Evolutionary conservation across 2,888 invertebrate genomes (phyloP).

Genomic region (Oscheius myriophilus): DNA sequence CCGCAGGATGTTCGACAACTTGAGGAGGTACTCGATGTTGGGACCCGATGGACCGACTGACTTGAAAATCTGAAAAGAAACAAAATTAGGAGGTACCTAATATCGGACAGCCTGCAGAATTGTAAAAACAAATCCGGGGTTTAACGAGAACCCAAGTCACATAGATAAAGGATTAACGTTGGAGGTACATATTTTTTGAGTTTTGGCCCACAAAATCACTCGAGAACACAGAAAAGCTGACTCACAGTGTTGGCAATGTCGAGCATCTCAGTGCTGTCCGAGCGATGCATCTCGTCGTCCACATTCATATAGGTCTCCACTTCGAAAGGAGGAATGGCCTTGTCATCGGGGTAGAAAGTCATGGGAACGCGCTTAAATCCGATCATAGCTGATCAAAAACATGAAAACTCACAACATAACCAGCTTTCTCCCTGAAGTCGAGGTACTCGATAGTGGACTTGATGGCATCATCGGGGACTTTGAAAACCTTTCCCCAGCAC

Average conservation of each 20-base stretch:
- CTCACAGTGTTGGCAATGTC: conserved; percentile 78
- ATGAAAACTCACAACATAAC: conserved; percentile 78
- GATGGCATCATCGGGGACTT: conserved; percentile 80
- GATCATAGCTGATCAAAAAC: not conserved
- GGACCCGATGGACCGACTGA: conserved; percentile 84
- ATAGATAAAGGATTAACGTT: not conserved
- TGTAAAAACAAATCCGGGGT: too few species aligned
- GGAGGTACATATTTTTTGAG: too few species aligned
- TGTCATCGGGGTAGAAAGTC: conserved; percentile 79
- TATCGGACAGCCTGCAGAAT: too few species aligned
- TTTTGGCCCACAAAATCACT: not conserved
- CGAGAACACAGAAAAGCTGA: not conserved
- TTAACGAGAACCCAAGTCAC: too few species aligned
- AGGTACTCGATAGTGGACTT: conserved; percentile 81
- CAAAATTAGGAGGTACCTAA: too few species aligned
- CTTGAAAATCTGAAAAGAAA: conserved; percentile 78
- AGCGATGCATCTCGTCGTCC: conserved; percentile 80
- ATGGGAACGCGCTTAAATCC: conserved; percentile 72
- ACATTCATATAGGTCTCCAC: conserved; percentile 33
- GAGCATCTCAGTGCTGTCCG: conserved; percentile 81
- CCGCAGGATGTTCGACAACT: conserved; percentile 58
- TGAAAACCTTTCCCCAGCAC: conserved; percentile 92
- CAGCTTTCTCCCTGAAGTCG: conserved; percentile 91
- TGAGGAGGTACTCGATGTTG: conserved; percentile 88
- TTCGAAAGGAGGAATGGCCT: conserved; percentile 21